These are phyloP conservation scores for Microplitis mediator DNA, from an alignment of 1,140 invertebrate species.

Conservation along the genomic window DNA sequence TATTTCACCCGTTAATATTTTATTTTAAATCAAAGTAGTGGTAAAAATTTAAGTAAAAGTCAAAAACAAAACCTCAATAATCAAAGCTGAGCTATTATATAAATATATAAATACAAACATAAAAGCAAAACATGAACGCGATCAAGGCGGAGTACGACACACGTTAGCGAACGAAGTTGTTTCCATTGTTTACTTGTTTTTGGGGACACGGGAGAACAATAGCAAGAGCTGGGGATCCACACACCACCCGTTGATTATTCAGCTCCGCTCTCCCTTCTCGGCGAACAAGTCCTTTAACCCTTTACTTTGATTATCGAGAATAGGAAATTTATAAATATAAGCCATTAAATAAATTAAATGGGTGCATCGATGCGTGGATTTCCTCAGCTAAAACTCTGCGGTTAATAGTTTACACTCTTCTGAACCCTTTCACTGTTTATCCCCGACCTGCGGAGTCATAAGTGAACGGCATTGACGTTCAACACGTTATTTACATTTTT, in stretches of 20 bases:
- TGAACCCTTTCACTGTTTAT: not conserved
- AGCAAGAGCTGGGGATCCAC: not conserved
- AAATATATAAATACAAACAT: slow-evolving; percentile 20
- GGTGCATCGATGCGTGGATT: slow-evolving; percentile 37
- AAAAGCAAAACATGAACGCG: not conserved
- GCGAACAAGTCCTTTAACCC: too few relatives aligned
- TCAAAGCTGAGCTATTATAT: not conserved
- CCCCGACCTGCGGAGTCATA: slow-evolving; percentile 7
- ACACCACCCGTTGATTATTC: slow-evolving; percentile 15
- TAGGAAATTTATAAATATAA: not conserved
- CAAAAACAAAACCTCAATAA: not conserved
- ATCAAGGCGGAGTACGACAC: slow-evolving; percentile 4
- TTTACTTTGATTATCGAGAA: too few relatives aligned
- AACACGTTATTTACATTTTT: not conserved
- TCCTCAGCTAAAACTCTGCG: slow-evolving; percentile 12
- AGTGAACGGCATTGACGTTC: too few relatives aligned
- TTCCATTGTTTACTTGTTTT: slow-evolving; percentile 34
- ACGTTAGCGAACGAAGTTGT: slow-evolving; percentile 28
- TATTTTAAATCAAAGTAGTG: not conserved
- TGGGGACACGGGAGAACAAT: slow-evolving; percentile 18
- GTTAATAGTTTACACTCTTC: not conserved
- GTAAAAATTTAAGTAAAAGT: too few relatives aligned
- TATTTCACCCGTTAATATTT: slow-evolving; percentile 13
- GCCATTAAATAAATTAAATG: slow-evolving; percentile 24
- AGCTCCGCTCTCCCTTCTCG: not conserved